Evolutionary conservation across 2,113 vertebrate species (phyloP).

Genomic region (Pampusana beccarii): DNA sequence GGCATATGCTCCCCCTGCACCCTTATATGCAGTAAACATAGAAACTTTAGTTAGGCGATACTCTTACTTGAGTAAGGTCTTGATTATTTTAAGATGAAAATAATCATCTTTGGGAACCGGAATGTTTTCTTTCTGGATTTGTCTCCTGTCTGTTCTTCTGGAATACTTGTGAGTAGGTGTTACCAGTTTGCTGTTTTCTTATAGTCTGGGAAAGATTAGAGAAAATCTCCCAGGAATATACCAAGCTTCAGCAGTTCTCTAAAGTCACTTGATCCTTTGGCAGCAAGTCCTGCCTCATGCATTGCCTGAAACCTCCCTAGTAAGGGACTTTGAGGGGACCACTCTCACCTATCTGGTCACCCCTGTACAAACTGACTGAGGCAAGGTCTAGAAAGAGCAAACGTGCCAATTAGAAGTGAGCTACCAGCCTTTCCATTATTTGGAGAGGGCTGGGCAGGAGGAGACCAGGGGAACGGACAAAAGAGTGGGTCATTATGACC

Average conservation of each 20-base stretch:
- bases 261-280: background rate
- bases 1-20: background rate
- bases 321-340: background rate
- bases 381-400: background rate
- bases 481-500: background rate
- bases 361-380: background rate
- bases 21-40: background rate
- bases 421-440: background rate
- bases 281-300: background rate
- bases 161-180: background rate
- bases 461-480: background rate
- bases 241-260: background rate
- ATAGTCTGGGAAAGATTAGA: background rate
- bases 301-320: background rate
- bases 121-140: background rate
- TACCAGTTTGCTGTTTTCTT: background rate
- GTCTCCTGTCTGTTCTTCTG: background rate
- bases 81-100: background rate
- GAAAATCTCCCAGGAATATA: background rate
- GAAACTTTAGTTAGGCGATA: accelerated
- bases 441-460: background rate
- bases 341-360: background rate
- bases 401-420: background rate
- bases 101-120: background rate
- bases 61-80: background rate